Conservation (phyloP, 2,888 invertebrate genomes). For the Cloeon dipterum region DNA sequence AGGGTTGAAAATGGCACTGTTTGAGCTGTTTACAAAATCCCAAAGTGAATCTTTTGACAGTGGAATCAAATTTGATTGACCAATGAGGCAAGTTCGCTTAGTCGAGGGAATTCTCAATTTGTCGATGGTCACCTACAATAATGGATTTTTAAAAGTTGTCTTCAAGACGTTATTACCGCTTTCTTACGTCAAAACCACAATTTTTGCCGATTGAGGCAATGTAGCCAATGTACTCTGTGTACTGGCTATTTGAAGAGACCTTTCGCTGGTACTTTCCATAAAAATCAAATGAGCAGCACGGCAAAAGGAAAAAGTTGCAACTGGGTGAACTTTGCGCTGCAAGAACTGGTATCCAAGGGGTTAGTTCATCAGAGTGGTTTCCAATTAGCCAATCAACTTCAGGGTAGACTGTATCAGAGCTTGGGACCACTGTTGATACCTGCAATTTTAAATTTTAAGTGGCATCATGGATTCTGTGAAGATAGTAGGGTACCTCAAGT, state of each 20-base stretch:
- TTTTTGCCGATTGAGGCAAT: slow-evolving; percentile 19
- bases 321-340: slow-evolving; percentile 51
- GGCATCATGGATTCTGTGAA: slow-evolving; percentile 1
- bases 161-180: too few species aligned
- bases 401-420: slow-evolving; percentile 37
- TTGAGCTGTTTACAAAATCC: neutral
- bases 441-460: slow-evolving; percentile 15
- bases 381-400: slow-evolving; percentile 87
- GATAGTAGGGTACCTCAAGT: slow-evolving; percentile 29
- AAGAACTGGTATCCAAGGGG: slow-evolving; percentile 93
- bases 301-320: slow-evolving; percentile 70
- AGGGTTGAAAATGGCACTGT: slow-evolving; percentile 30
- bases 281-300: slow-evolving; percentile 89
- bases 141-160: too few species aligned
- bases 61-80: slow-evolving; percentile 22
- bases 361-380: slow-evolving; percentile 97
- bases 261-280: slow-evolving; percentile 63
- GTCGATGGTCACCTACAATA: slow-evolving; percentile 48
- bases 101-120: slow-evolving; percentile 91
- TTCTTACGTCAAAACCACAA: slow-evolving; percentile 64
- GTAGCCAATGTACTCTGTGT: slow-evolving; percentile 25
- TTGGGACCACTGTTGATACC: slow-evolving; percentile 44
- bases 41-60: neutral
- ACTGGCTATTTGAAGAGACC: slow-evolving; percentile 48
- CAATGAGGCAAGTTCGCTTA: slow-evolving; percentile 61